These are phyloP conservation scores for Doryteuthis pealeii DNA, from an alignment of 1,140 invertebrate species.

Conservation along the genomic window DNA sequence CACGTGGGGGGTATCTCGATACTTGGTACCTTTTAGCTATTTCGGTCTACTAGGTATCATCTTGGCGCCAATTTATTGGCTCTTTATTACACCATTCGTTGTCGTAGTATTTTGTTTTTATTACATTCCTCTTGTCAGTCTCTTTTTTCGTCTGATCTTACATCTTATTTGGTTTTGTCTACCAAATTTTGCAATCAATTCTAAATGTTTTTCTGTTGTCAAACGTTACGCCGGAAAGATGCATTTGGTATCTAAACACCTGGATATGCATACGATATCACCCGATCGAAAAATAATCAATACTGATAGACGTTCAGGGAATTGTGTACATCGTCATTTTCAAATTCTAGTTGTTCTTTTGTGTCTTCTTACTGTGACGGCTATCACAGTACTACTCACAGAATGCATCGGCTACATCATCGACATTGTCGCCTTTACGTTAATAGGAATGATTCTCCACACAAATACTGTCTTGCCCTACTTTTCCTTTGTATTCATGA, in stretches of 20 bases:
- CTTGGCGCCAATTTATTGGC: constrained; percentile 27
- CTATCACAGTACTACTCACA: constrained; percentile 37
- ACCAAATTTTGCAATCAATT: constrained; percentile 19
- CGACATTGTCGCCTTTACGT: constrained; percentile 42
- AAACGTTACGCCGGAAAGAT: neutral
- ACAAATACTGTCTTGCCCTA: constrained; percentile 39
- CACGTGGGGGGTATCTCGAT: constrained; percentile 16
- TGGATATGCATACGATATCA: neutral
- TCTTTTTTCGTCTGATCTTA: constrained; percentile 12
- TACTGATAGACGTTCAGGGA: neutral
- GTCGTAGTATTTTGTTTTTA: constrained; percentile 29
- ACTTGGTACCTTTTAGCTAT: constrained; percentile 23
- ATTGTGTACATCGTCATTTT: constrained; percentile 20
- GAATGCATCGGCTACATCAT: constrained; percentile 43
- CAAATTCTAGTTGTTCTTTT: constrained; percentile 33
- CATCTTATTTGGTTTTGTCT: constrained; percentile 34
- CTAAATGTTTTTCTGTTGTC: neutral
- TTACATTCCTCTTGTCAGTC: constrained; percentile 19
- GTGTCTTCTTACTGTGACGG: constrained; percentile 41
- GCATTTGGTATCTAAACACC: constrained; percentile 1
- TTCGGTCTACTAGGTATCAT: constrained; percentile 36
- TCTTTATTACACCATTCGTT: constrained; percentile 29
- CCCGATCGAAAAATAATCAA: neutral
- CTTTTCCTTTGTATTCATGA: constrained; percentile 37
- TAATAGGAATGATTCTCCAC: constrained; percentile 52